A percentile compares a stretch with the other conserved stretches of the same genome.
Conservation (phyloP, 1,140 invertebrate genomes). For the Nasonia vitripennis region DNA sequence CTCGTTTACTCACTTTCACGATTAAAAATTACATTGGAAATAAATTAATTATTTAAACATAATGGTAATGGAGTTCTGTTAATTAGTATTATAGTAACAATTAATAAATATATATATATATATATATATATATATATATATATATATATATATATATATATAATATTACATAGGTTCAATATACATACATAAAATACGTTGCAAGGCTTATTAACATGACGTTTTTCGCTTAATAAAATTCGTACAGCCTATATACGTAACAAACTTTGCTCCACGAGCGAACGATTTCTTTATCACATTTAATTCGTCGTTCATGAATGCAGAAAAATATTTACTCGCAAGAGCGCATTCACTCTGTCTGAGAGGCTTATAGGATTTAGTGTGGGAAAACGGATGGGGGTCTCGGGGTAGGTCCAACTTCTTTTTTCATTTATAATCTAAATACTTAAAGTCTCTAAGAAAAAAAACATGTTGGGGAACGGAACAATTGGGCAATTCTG, state of each 20-base stretch:
- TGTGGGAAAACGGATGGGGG: neutral
- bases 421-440: neutral
- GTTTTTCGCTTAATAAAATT: conserved; percentile 42
- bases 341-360: neutral
- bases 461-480: neutral
- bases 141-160: conserved; percentile 34
- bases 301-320: conserved; percentile 25
- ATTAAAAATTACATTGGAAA: conserved; percentile 60
- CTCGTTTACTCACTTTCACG: conserved; percentile 33
- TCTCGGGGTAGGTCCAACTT: neutral
- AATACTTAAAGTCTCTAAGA: conserved; percentile 18
- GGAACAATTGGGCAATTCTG: neutral
- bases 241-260: conserved; percentile 34
- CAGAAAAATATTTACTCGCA: conserved; percentile 32
- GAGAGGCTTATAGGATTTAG: neutral
- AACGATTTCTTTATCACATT: conserved; percentile 51
- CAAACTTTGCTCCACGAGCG: conserved; percentile 40
- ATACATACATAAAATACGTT: conserved; percentile 47
- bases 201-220: conserved; percentile 12
- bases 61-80: conserved; percentile 53
- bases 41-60: conserved; percentile 59
- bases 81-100: conserved; percentile 56
- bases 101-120: conserved; percentile 42
- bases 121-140: conserved; percentile 34
- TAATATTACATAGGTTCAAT: conserved; percentile 39